Base-by-base conservation (phyloP, 53 echinoderm and acorn worm species). In the Antedon mediterranea region DNA sequence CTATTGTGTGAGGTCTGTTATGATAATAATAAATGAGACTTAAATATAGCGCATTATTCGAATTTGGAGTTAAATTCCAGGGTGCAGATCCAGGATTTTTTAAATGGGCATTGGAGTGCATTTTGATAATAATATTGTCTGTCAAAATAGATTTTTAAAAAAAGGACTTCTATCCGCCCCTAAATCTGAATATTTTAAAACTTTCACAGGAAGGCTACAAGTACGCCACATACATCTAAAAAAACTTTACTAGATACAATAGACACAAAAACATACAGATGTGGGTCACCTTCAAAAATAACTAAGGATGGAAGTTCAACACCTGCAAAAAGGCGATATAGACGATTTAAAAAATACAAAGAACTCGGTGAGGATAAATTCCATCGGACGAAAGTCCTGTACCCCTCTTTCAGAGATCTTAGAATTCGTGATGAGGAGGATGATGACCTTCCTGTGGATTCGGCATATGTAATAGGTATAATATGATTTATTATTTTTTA, bases 351-450 rank as follows among this genome's bases (percentile, higher is more conserved):
- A 31, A 27, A 28, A 28, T 71, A 34, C 5, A 71, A 86, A 71
- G 78, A 82, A 0, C 76, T 79, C 28, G 83, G 82, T 11, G 88
- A 83, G 71, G 88, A 85, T 28, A 88, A 85, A 83, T 94, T 85
- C 82, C 87, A 83, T 31, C 79, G 87, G 72, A 94, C 94, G n/a
- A 79, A 85, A 18, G 79, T 94, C 30, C 79, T 91, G 30, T 94
- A 94, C 78, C 94, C 94, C 0, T 92, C 89, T 32, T 87, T 94
- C 29, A 89, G 91, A 73, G 94, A 94, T 83, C 82, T 94, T 34
- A 80, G 94, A 33, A 85, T 91, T 32, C 77, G 74, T 3, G 75
- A 86, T 28, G 43, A 73, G 0, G 91, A 93, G 71, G 82, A 37
- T 4, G 37, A 82, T 6, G 89, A 87, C 30, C 41, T 89, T 13